Evolutionary conservation across 2,113 vertebrate species (phyloP), one percentile per base, ranked within the genome.

Genomic region (Calcarius ornatus): DNA sequence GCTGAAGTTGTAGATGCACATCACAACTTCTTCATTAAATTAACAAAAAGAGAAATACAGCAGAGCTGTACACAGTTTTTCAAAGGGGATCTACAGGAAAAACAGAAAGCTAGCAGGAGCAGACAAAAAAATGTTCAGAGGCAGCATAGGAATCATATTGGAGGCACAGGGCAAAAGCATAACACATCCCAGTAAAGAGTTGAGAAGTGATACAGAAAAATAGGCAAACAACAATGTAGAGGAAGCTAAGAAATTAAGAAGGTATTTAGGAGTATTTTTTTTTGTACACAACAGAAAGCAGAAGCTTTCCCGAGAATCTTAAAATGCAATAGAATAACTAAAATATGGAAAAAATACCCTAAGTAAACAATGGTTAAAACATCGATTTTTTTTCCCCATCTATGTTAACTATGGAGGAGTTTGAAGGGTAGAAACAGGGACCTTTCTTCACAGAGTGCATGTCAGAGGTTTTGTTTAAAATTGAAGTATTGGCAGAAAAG

Each of bases 401-500:
- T 1, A 0, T 69, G 24, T 77, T 76, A 81, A 71, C 8, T 42
- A 13, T 31, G 27, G 28, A 85, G 38, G 31, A 43, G 13, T 72
- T 69, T 56, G 37, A 73, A 53, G 3, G 3, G 3, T 15, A 70
- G 68, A 88, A 84, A 48, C 8, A 61, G 38, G 14, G 19, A 77
- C 25, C 4, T 6, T 47, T 56, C 43, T 72, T 72, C 94, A 53
- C 63, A 81, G 25, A 53, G 25, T 15, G 11, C 47, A 12, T 61
- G 31, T 80, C 68, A 83, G 80, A 81, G 64, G 20, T 22, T 96
- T 81, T 69, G 48, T 54, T 40, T 70, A 53, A 86, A 80, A 56
- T 56, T 72, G 48, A 92, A 92, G 11, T 69, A 57, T 69, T 76
- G 59, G 16, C 45, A 94, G 85, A 72, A 88, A 85, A 94, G 63